Base-by-base conservation (phyloP, 2,888 invertebrate species). In the Neria commutata region DNA sequence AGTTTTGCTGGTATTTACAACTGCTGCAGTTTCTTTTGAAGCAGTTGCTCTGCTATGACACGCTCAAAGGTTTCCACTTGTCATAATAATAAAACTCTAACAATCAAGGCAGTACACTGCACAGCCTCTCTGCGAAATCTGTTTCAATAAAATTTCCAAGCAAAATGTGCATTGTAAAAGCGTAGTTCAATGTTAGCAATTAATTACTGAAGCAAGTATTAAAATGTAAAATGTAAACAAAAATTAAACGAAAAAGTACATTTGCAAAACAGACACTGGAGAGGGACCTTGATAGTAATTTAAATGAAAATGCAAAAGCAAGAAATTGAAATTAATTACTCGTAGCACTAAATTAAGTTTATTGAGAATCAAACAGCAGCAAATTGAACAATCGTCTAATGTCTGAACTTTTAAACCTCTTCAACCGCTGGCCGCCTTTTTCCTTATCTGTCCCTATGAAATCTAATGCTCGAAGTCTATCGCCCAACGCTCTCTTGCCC, bases 261-360 rank as follows among this genome's bases (percentile, higher is more conserved):
- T 58, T 58, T 49, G 37, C 46, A 46, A 50, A 53, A 58, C 54
- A 63, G 67, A 72, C 64, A 80, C 80, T 78, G 80, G 78, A 73
- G 77, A 80, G 78, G 80, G 80, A 78, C 80, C 80, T 77, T 78
- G 74, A 76, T 80, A 78, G 74, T 62, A 46, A 61, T 52, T 47
- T 40, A 53, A 53, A 53, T 42, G 33, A n/a, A 40, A 54, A 45
- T 25, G 47, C 23, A 24, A 52, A 51, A 53, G 25, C 54, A 37
- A 54, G 54, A 60, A 8, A 37, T 53, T 64, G 58, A 52, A 60
- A 67, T 61, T 48, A 57, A 40, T 61, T 64, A n/a, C n/a, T n/a
- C n/a, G n/a, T n/a, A n/a, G 37, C 37, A 40, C 17, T 6, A 6
- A n/a, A 19, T 19, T n/a, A 19, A 24, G 21, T 42, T 25, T 25